phyloP scores from a whole-genome alignment of 1,140 invertebrate genomes.

The Cydia splendana region DNA sequence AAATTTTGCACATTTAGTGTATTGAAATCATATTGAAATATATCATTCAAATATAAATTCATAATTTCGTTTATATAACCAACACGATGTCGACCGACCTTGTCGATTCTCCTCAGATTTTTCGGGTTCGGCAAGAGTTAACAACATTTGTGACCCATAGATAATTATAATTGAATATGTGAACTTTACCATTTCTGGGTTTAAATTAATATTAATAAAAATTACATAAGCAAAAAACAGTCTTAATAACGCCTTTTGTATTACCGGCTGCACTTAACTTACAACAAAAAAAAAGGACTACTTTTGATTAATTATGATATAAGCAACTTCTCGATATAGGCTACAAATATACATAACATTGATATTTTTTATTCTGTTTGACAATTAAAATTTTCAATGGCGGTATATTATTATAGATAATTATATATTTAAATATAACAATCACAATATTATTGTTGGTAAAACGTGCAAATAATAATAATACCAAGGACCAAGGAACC shows the following conservation, averaged over 20 bases:
- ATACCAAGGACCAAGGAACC: not conserved
- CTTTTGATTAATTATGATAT: not conserved
- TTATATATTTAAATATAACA: not conserved
- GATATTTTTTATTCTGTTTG: not conserved
- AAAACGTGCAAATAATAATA: not conserved
- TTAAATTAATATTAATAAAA: not conserved
- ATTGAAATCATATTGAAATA: no score
- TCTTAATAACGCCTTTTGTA: not conserved
- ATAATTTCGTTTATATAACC: not conserved
- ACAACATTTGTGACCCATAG: slow-evolving; percentile 42
- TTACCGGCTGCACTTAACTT: not conserved
- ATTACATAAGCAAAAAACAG: not conserved
- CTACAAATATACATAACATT: not conserved
- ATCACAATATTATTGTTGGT: not conserved
- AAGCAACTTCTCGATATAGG: not conserved
- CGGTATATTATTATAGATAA: not conserved
- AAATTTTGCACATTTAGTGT: no score
- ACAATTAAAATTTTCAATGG: not conserved
- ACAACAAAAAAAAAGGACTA: not conserved
- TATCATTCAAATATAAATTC: no score
- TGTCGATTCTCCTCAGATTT: slow-evolving; percentile 53
- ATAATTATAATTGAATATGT: slow-evolving; percentile 48
- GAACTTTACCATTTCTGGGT: slow-evolving; percentile 54
- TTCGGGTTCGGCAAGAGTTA: slow-evolving; percentile 44
- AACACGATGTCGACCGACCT: slow-evolving; percentile 48